Base-by-base conservation (phyloP, 2,113 vertebrate species). In the Phyllopteryx taeniolatus region DNA sequence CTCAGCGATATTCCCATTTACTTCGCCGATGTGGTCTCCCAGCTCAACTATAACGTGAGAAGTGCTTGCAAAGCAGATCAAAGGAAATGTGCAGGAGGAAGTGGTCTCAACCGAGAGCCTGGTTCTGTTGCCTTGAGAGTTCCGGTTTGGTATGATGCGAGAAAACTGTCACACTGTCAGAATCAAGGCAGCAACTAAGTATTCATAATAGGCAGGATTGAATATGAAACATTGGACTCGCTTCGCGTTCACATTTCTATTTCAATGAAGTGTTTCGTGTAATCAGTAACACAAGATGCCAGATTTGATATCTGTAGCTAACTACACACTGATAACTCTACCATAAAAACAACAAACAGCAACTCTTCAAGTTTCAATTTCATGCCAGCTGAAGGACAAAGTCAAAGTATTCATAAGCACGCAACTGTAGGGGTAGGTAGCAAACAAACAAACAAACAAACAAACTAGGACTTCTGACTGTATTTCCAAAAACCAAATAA, bases 51-150 rank as follows among this genome's bases (percentile, higher is more conserved):
- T 15, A 9, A 47, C 8, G 10, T 46, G 35, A 65, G 17, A 33
- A 66, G 44, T 3, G 54, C 22, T 17, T 12, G 3, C 20, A 9
- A 33, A 68, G 6, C 35, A 72, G 65, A 75, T 54, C 42, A 27
- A 87, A 80, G 80, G 78, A 73, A 80, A 70, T 15, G 67, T 73
- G 68, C 81, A 83, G 80, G 70, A 71, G 79, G 84, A 85, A 81
- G 74, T 56, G 44, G 77, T 76, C 67, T 79, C 80, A 66, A 74
- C 35, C 19, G 80, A 67, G 20, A 61, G 81, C 54, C 73, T 86
- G 76, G 86, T 83, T 88, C 67, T 39, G 78, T 73, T 86, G 78
- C 82, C 82, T 64, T 60, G 49, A 70, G 63, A 78, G 74, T 83
- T 86, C 86, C 69, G 63, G 31, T 66, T 77, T 53, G 66, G 12